A percentile compares a stretch with the other conserved stretches of the same genome.
These are phyloP conservation scores for Trichoplusia ni DNA, from an alignment of 1,140 invertebrate species.

Conservation along the genomic window DNA sequence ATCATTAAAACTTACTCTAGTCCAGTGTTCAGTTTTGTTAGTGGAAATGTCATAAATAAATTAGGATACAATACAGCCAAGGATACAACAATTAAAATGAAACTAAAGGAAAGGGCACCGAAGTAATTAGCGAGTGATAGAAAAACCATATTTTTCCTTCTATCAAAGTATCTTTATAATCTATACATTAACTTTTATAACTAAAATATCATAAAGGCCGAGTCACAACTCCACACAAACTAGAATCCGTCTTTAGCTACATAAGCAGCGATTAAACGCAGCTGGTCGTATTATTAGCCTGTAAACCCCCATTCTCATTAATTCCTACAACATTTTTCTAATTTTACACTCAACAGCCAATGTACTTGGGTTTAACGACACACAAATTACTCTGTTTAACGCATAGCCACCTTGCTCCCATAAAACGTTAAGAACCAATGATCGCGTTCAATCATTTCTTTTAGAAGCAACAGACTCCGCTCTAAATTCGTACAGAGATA, in stretches of 20 bases:
- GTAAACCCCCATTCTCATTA: constrained; percentile 1
- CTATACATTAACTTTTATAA: too few relatives aligned
- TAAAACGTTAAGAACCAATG: constrained; percentile 2
- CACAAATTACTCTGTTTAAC: constrained; percentile 13
- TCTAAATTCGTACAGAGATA: constrained; percentile 3
- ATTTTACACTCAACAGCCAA: constrained; percentile 1
- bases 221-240: too few relatives aligned
- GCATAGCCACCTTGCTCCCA: not conserved
- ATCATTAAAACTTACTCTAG: too few relatives aligned
- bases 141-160: too few relatives aligned
- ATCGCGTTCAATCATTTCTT: constrained; percentile 9
- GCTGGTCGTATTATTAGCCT: not conserved
- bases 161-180: too few relatives aligned
- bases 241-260: not conserved
- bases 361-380: constrained; percentile 16
- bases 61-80: too few relatives aligned
- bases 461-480: not conserved
- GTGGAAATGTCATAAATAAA: too few relatives aligned
- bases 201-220: too few relatives aligned
- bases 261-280: not conserved
- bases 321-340: constrained; percentile 2
- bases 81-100: too few relatives aligned
- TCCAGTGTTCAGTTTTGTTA: too few relatives aligned
- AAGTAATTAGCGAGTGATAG: too few relatives aligned
- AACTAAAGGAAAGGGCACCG: too few relatives aligned